Evolutionary conservation across 1,140 invertebrate genomes (phyloP).

Genomic region (Heliothis virescens): DNA sequence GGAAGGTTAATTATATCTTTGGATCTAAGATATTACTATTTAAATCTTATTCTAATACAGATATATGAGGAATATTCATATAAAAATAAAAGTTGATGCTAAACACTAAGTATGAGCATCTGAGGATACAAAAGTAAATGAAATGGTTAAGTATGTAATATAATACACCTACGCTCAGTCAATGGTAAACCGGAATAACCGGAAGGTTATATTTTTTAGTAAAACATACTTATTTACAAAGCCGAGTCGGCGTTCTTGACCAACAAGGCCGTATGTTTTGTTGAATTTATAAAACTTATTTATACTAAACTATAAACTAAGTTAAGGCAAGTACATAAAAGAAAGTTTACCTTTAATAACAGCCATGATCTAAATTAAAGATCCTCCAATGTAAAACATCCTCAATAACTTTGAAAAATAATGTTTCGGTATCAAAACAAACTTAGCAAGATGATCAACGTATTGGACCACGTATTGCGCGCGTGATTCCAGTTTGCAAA

Average conservation of each 20-base stretch:
- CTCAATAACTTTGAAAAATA: slow-evolving; percentile 14
- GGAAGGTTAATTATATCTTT: no score
- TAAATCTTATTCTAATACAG: no score
- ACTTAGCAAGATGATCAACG: background rate
- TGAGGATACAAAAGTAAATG: background rate
- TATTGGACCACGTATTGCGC: background rate
- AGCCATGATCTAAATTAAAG: slow-evolving; percentile 47
- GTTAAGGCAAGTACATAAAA: slow-evolving; percentile 16
- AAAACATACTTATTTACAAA: slow-evolving; percentile 31
- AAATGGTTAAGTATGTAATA: slow-evolving; percentile 9
- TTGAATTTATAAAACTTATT: slow-evolving; percentile 2
- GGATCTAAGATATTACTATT: no score
- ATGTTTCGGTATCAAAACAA: slow-evolving; percentile 21
- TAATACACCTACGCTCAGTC: background rate
- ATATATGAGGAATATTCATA: no score
- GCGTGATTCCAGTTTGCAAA: background rate
- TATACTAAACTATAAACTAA: background rate
- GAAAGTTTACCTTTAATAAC: slow-evolving; percentile 43
- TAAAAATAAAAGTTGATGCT: background rate
- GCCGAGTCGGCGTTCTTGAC: slow-evolving; percentile 22
- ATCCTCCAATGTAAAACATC: slow-evolving; percentile 25
- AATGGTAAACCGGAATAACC: slow-evolving; percentile 33
- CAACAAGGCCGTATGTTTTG: slow-evolving; percentile 7
- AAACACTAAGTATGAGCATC: background rate
- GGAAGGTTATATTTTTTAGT: slow-evolving; percentile 22